Evolutionary conservation across 1,140 invertebrate species (phyloP).

Genomic region (Bursaphelenchus mucronatus): DNA sequence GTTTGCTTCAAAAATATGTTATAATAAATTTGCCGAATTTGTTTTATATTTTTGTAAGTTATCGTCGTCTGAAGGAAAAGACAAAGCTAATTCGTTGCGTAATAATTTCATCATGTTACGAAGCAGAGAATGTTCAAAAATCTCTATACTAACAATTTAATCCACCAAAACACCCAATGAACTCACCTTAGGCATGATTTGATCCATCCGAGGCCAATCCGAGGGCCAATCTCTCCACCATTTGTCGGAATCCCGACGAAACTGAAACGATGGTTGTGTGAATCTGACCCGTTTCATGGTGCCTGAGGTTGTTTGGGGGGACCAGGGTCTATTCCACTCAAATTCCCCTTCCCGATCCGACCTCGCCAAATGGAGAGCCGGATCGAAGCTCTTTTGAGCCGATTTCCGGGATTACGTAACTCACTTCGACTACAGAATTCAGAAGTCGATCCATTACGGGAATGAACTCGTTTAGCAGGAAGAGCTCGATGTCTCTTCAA

Average conservation of each 20-base stretch:
- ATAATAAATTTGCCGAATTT: too few relatives aligned
- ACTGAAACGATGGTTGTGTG: constrained; percentile 49
- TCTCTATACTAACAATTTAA: not conserved
- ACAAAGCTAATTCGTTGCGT: not conserved
- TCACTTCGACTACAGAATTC: constrained; percentile 12
- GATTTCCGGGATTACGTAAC: not conserved
- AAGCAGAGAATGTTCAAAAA: not conserved
- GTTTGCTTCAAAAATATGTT: too few relatives aligned
- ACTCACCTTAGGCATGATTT: constrained; percentile 56
- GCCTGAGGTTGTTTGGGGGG: not conserved
- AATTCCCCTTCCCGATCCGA: not conserved
- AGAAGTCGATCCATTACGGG: not conserved
- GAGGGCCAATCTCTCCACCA: constrained; percentile 60
- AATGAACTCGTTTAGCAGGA: too few relatives aligned
- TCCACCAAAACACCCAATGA: not conserved
- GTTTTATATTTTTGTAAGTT: not conserved
- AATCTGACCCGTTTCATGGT: constrained; percentile 16
- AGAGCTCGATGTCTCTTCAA: not conserved
- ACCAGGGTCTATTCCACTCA: constrained; percentile 11
- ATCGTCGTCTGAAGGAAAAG: not conserved
- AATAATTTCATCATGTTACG: constrained; percentile 8
- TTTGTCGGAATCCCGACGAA: constrained; percentile 49
- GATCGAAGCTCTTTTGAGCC: constrained; percentile 1
- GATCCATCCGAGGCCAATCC: constrained; percentile 60
- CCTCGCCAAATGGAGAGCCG: too few relatives aligned